These are phyloP conservation scores for Sphaerophoria rueppellii DNA, from an alignment of 2,888 invertebrate species.

Conservation along the genomic window DNA sequence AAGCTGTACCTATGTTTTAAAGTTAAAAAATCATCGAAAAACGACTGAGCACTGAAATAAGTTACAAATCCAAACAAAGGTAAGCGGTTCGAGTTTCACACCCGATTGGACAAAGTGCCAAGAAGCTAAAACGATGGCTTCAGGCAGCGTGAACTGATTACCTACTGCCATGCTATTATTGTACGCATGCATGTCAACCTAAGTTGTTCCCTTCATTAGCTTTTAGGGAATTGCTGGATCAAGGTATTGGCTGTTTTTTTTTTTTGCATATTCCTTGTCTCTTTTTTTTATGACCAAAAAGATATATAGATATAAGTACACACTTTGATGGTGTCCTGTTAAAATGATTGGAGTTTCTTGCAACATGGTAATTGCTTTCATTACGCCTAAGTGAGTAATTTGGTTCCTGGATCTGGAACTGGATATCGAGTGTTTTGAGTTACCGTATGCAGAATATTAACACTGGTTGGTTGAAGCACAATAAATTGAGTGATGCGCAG, in stretches of 20 bases:
- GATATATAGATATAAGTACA: constrained; percentile 11
- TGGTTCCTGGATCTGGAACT: too few species aligned
- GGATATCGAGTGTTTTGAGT: constrained; percentile 65
- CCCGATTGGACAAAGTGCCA: constrained; percentile 23
- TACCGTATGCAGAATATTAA: constrained; percentile 40
- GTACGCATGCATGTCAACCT: constrained; percentile 47
- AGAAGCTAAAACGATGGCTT: constrained; percentile 39
- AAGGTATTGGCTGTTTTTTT: neutral
- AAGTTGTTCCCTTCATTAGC: constrained; percentile 54
- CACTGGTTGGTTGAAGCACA: too few species aligned
- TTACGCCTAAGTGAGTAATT: constrained; percentile 72
- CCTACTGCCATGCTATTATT: too few species aligned
- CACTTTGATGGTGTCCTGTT: constrained; percentile 57
- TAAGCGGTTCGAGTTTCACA: neutral
- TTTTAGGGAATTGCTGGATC: constrained; percentile 33
- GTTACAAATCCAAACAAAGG: too few species aligned
- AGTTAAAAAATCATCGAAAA: too few species aligned
- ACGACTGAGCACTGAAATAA: too few species aligned
- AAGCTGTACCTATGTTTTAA: too few species aligned
- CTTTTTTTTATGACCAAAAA: constrained; percentile 21
- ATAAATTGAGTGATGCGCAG: too few species aligned
- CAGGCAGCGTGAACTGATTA: constrained; percentile 59
- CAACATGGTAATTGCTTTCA: constrained; percentile 69
- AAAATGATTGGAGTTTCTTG: constrained; percentile 66
- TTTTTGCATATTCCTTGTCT: neutral